Conservation (phyloP, 2,797 vertebrate species). For the Alca torda region DNA sequence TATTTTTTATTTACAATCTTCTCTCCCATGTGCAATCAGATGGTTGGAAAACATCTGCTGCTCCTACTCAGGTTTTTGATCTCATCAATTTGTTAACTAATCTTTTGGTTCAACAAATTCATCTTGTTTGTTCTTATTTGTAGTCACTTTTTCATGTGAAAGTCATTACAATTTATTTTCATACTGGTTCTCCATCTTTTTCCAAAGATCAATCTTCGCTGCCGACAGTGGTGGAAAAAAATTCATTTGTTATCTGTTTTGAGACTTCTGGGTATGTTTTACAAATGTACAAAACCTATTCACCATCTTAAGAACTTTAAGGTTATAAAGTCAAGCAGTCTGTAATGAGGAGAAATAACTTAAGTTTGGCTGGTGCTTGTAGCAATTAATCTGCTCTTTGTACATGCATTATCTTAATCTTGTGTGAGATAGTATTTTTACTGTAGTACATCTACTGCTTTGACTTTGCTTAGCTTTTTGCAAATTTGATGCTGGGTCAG, state of each 20-base stretch:
- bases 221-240: not conserved
- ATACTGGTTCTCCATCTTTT: not conserved
- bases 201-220: not conserved
- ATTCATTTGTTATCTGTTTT: not conserved
- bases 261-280: not conserved
- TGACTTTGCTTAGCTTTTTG: not conserved
- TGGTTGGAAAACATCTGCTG: slow-evolving; percentile 46
- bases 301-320: not conserved
- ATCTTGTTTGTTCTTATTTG: slow-evolving; percentile 16
- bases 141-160: not conserved
- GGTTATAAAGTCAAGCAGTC: not conserved
- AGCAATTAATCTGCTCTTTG: not conserved
- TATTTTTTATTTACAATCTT: slow-evolving; percentile 8
- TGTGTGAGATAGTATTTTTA: not conserved
- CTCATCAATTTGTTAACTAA: not conserved
- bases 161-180: slow-evolving; percentile 21
- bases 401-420: not conserved
- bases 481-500: not conserved
- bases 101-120: not conserved
- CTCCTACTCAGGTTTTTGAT: slow-evolving; percentile 46
- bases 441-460: not conserved
- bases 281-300: not conserved
- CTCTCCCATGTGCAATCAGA: slow-evolving; percentile 31
- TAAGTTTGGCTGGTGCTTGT: not conserved
- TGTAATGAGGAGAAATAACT: not conserved